phyloP scores from a whole-genome alignment of 1,140 invertebrate species.

The Euglossa dilemma region DNA sequence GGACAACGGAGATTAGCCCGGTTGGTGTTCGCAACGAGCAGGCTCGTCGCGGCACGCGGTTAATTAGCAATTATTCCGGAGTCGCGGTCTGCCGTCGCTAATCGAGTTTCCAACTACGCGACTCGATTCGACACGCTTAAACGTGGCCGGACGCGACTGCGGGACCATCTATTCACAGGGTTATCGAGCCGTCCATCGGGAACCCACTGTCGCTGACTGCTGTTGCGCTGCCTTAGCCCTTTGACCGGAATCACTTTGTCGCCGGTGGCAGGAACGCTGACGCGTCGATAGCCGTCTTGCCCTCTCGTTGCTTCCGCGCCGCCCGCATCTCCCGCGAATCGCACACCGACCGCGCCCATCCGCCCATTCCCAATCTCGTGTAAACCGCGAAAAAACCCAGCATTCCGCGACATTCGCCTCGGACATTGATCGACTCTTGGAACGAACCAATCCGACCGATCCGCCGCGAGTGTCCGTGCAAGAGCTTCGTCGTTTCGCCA shows the following conservation, averaged over 20 bases:
- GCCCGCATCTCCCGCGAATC: neutral
- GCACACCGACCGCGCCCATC: too few relatives aligned
- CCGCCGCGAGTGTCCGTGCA: neutral
- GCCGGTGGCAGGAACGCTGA: neutral
- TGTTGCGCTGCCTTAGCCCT: neutral
- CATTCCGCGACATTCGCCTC: too few relatives aligned
- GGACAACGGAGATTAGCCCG: neutral
- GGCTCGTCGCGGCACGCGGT: neutral
- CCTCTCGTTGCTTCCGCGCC: too few relatives aligned
- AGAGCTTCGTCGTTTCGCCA: neutral
- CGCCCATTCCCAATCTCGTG: too few relatives aligned
- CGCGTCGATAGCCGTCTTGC: neutral
- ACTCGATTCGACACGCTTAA: constrained; percentile 34
- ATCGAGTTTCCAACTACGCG: constrained; percentile 26
- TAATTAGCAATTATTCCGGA: constrained; percentile 50
- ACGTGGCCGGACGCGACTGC: constrained; percentile 4
- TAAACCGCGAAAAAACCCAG: too few relatives aligned
- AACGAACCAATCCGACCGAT: too few relatives aligned
- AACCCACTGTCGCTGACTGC: constrained; percentile 17
- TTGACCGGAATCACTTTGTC: constrained; percentile 1
- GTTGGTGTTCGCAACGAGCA: constrained; percentile 14
- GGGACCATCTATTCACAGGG: neutral
- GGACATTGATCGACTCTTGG: too few relatives aligned
- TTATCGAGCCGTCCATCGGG: constrained; percentile 9
- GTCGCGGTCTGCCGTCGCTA: constrained; percentile 16